Evolutionary conservation across 2,797 vertebrate genomes (phyloP), one percentile per base, ranked within the genome.

Genomic region (Lagorchestes hirsutus): DNA sequence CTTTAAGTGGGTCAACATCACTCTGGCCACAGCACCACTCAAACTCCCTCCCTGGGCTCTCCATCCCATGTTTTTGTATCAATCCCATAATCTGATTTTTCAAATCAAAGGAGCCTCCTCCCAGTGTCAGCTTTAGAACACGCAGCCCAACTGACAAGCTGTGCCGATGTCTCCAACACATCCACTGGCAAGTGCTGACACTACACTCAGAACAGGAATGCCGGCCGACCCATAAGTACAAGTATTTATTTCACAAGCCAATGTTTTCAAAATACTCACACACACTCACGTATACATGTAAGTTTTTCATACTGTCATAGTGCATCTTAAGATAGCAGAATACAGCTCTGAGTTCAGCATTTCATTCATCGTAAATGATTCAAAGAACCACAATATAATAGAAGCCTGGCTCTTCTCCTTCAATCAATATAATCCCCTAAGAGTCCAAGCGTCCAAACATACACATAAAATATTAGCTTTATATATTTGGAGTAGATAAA

Each of bases 401-500:
- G 97, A 96, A 92, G 40, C 56, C 59, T 94, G 54, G 54, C 94
- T 90, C 96, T 97, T 97, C 92, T 95, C 58, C 93, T 98, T 98
- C 90, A 97, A 97, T 97, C 96, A 97, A 94, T 96, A 97, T 40
- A 98, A 97, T 94, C 92, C 62, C 59, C 54, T 97, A 97, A 96
- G 92, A 98, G 95, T 93, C 97, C 55, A 96, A 97, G 95, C 92
- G 97, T 96, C 96, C 97, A 97, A 98, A 98, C 59, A 98, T 96
- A 98, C 96, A 98, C 46, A 92, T 97, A 98, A 98, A 98, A 96
- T 97, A 98, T 97, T 97, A 98, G 93, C 28, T 91, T 97, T 97
- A 97, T 97, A 93, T 97, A 98, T 97, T 97, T 97, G 97, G 92
- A 98, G 97, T 54, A 98, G 95, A 98, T 93, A 98, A 98, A 98